Conservation (phyloP, 2,113 vertebrate genomes). For the Bufo bufo region DNA sequence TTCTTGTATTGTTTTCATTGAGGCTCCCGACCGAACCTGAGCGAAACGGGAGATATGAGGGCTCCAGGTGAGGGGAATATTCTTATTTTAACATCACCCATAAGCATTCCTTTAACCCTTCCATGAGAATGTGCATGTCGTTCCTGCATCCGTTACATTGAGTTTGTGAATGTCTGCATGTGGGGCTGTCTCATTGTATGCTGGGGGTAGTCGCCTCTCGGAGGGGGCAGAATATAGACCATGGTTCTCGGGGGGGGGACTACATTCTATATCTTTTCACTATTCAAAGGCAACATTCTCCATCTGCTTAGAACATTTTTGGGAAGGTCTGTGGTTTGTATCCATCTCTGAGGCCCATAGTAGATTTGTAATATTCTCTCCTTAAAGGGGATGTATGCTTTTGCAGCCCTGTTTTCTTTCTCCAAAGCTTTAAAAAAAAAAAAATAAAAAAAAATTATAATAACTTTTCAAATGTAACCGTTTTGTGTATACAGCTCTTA, state of each 20-base stretch:
- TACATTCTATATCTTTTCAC: too few relatives aligned
- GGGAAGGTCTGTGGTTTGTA: too few relatives aligned
- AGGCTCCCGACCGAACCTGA: conserved; percentile 98
- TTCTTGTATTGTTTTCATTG: conserved; percentile 73
- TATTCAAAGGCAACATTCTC: background rate
- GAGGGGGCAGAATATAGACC: too few relatives aligned
- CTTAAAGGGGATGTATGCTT: background rate
- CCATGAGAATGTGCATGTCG: conserved; percentile 19
- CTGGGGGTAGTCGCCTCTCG: background rate
- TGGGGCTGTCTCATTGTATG: background rate
- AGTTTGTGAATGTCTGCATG: conserved; percentile 29
- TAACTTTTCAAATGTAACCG: background rate
- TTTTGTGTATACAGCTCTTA: background rate
- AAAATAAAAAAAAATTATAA: too few relatives aligned
- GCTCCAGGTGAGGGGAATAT: conserved; percentile 95
- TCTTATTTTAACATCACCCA: conserved; percentile 60
- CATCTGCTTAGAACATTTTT: background rate
- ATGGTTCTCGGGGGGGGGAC: too few relatives aligned
- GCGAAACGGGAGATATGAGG: conserved; percentile 99
- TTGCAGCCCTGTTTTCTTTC: background rate
- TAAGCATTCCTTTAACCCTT: conserved; percentile 14
- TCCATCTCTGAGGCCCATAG: background rate
- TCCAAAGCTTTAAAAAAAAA: background rate
- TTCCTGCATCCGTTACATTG: background rate
- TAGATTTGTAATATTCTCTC: background rate